Evolutionary conservation across 2,888 invertebrate species (phyloP), one percentile per base, ranked within the genome.

Genomic region (Meghimatium bilineatum): DNA sequence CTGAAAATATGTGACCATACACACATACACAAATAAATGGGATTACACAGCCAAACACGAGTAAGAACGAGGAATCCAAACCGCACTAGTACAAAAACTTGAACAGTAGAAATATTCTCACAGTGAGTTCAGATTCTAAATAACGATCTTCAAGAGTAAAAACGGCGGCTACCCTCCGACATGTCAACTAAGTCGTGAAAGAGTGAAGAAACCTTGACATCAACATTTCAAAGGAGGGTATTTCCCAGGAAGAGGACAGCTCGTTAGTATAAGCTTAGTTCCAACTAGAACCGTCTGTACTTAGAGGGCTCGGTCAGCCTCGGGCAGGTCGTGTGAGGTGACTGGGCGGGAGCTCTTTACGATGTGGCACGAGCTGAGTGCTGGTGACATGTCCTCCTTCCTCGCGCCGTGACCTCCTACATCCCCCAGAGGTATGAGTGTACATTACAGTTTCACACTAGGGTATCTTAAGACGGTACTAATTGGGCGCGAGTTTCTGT

Each of bases 221-320:
- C n/a, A n/a, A n/a, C n/a, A n/a, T n/a, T n/a, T n/a, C n/a, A n/a
- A n/a, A n/a, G n/a, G n/a, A n/a, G n/a, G 32, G 49, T 34, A 44
- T 72, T 3, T 34, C 60, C 29, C 56, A 17, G 5, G 60, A 36
- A 76, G 44, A 60, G 17, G 60, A 34, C 76, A 60, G 76, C 60
- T 76, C 76, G 76, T 76, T 76, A 76, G 76, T 76, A 34, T n/a
- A 32, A 29, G 56, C 56, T 76, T 76, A 56, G 32, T 36, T 60
- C 34, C 56, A 36, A 26, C 56, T 60, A 26, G 52, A 34, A 8
- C 26, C 34, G 23, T 8, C 32, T 56, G 26, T 76, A 60, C 72
- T 56, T 56, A 56, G 23, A 56, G 56, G 56, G 56, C 17, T 72
- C 49, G 72, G 72, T 36, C 49, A 49, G 72, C 72, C 72, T 72